Evolutionary conservation across 2,888 invertebrate species (phyloP), one percentile per base, ranked within the genome.

Genomic region (Caenorhabditis sp.): DNA sequence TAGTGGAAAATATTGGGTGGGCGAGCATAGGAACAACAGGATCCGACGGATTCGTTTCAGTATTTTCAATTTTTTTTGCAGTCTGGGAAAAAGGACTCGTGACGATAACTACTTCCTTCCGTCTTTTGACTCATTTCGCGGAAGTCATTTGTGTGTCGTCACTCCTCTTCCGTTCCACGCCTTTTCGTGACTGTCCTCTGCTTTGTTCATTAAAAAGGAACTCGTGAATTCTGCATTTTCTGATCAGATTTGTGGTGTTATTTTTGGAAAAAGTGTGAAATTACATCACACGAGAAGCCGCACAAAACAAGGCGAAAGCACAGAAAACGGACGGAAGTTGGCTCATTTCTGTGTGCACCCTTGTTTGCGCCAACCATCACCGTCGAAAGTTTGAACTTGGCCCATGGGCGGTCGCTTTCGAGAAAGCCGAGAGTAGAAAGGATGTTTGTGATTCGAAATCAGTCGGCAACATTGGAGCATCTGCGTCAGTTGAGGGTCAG

Each of bases 31-130:
- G 39, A 65, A 55, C 46, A 65, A 65, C 35, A 43, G 39, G 26
- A 53, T 27, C 27, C 48, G 56, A 26, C 27, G 15, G 39, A 26
- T 24, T 15, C 30, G 50, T n/a, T n/a, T n/a, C n/a, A 50, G 66
- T 56, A 56, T 50, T 66, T 66, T 66, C 56, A 41, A 66, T 35
- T 56, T n/a, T n/a, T n/a, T n/a, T 39, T 66, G 66, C 56, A 55
- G 65, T 65, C 65, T 65, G 55, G 55, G 66, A 56, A 56, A 43
- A 45, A 45, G n/a, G 24, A 32, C 37, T 27, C 37, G 26, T 24
- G 22, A n/a, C 24, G 24, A 26, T 66, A 66, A 66, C 50, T 46
- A 66, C 66, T 66, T 66, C 66, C 66, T 66, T 56, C 66, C 65
- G 32, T 35, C 27, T 48, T 52, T 55, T 32, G n/a, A 53, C 30